Evolutionary conservation across 2,797 vertebrate genomes (phyloP), one percentile per base, ranked within the genome.

Genomic region (Centropyge bicolor): DNA sequence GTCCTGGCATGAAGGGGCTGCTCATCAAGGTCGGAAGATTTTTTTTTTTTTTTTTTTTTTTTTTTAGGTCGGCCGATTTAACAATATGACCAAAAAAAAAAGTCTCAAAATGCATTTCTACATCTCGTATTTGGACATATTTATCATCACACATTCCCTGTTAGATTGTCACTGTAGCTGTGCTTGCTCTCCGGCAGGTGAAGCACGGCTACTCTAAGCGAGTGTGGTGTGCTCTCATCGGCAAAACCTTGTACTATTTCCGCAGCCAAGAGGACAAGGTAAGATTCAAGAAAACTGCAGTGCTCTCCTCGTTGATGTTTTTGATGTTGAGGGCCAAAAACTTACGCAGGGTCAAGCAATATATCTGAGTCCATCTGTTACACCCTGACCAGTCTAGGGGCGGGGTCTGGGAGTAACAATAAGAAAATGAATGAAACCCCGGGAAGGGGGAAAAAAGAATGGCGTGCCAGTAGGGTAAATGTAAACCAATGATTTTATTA

Each of bases 241-340:
- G 97, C 49, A 99, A 98, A 93, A 96, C 94, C 1, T 88, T 99
- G 11, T 99, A 97, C 92, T 99, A 98, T 89, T 99, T 99, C 89
- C 97, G 97, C 76, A 96, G 96, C 91, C 97, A 98, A 86, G 97
- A 99, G 76, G 98, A 99, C 88, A 99, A 99, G 97, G 98, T 99
- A 89, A 10, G 36, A 55, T 8, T 51, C 16, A 8, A 36, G 3
- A n/a, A 31, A 31, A 31, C 27, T 31, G 27, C 27, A 31, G 4
- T 31, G 27, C 27, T 31, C 27, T 31, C 27, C 2, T 31, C 27
- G 27, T 31, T 31, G 2, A 31, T 31, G 4, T 31, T 31, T 31
- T 31, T 31, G 27, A 31, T 31, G 27, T 31, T 31, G 27, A 31
- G 27, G 27, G 2, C 40, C 10, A 8, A 40, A 11, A 40, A 2